Evolutionary conservation across 2,797 vertebrate genomes (phyloP).

Genomic region (Numenius phaeopus): DNA sequence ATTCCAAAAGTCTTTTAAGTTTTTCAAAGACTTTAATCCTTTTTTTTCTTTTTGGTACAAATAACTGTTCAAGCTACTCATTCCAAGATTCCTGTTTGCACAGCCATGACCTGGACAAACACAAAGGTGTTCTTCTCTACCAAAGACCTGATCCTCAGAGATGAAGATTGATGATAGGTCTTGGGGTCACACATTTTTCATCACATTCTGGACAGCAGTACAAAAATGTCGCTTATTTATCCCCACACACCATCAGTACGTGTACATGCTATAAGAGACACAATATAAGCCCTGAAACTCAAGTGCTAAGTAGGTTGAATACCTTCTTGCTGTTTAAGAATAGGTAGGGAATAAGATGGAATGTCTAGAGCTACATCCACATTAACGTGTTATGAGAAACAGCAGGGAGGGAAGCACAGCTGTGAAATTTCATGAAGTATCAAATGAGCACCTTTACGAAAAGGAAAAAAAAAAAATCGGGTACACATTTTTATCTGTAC

Average conservation of each 20-base stretch:
- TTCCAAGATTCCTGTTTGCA: not conserved
- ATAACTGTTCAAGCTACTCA: not conserved
- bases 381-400: not conserved
- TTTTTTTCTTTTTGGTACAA: not conserved
- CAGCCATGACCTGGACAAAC: not conserved
- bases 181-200: not conserved
- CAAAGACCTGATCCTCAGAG: not conserved
- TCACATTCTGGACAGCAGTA: not conserved
- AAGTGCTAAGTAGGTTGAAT: not conserved
- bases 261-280: fast-evolving
- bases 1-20: not conserved
- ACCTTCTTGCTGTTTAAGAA: not conserved
- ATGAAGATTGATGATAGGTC: not conserved
- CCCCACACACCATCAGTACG: not conserved
- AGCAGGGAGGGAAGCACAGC: not conserved
- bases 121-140: not conserved
- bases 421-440: not conserved
- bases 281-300: not conserved
- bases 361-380: not conserved
- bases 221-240: not conserved
- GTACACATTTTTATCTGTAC: not conserved
- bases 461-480: not conserved
- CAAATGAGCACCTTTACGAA: not conserved
- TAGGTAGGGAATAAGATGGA: not conserved
- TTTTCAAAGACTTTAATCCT: not conserved